phyloP scores from a whole-genome alignment of 2,797 vertebrate genomes.

The Lagocephalus sceleratus region DNA sequence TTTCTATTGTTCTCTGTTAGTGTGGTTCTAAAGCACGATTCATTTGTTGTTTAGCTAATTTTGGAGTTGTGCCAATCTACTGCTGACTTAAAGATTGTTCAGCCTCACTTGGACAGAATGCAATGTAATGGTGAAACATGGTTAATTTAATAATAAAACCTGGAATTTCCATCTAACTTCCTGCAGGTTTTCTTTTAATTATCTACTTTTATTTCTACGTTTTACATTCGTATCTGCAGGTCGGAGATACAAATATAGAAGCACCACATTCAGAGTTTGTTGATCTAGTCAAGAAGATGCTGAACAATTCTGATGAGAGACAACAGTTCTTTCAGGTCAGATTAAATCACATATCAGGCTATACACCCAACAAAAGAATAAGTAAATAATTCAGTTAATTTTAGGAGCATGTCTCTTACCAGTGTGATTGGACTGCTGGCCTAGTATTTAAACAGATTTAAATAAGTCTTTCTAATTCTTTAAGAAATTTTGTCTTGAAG shows the following conservation, averaged over 20 bases:
- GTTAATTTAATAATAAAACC: no score
- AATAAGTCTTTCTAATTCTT: not conserved
- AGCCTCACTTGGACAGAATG: conserved; percentile 58
- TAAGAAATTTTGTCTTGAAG: not conserved
- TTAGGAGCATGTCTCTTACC: no score
- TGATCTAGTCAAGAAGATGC: conserved; percentile 57
- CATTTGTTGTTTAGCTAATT: conserved; percentile 41
- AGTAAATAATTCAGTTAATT: no score
- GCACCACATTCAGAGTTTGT: conserved; percentile 59
- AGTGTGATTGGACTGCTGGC: no score
- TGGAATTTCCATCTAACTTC: no score
- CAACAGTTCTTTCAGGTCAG: conserved; percentile 56
- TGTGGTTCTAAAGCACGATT: conserved; percentile 8
- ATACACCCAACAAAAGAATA: not conserved
- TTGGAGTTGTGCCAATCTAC: conserved; percentile 49
- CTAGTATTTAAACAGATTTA: no score
- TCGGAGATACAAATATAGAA: conserved; percentile 28
- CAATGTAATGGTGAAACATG: conserved; percentile 9
- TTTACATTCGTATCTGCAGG: conserved; percentile 16
- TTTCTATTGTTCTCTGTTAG: no score
- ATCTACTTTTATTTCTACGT: not conserved
- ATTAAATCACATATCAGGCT: no score
- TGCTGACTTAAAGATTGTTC: conserved; percentile 24
- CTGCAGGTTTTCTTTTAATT: no score
- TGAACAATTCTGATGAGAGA: conserved; percentile 35